Base-by-base conservation (phyloP, 2,888 invertebrate species). In the Protodeltote pygarga region DNA sequence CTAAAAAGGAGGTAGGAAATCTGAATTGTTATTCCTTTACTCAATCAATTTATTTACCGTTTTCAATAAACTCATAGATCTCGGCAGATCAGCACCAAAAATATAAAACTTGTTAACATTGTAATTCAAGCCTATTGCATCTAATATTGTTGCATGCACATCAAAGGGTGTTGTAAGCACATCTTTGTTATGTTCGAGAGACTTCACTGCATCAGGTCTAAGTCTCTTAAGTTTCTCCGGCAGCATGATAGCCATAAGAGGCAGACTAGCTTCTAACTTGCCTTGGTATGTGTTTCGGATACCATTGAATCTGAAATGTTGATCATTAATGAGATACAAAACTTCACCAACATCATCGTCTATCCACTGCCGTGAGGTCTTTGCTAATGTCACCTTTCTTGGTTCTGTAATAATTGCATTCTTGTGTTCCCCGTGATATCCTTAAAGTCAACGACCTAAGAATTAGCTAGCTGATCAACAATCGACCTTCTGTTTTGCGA, bases 241-340 rank as follows among this genome's bases (percentile, higher is more conserved):
- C 68, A 98, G 94, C 0, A 94, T 86, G 39, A 98, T 94, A 0
- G 96, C 95, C 81, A 98, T 96, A 69, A 97, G 95, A 0, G 98
- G 98, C 44, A 98, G 81, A 1, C 98, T 93, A 79, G 98, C 98
- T 75, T 98, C 98, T 47, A 97, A 94, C 81, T 97, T 97, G 0
- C 98, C 98, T 81, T 98, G 98, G 5, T 96, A 92, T 0, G 97
- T 98, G 67, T 95, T 94, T 1, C 98, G 93, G 5, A 97, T 94
- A 34, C 94, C 92, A 0, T 96, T 95, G 84, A 96, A 98, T 76
- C 98, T 95, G 71, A 15, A 57, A 37, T 23, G 10, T 5, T 6
- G 6, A 19, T 19, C n/a, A 19, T 2, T 19, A 19, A 5, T 5
- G 6, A 19, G 6, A 19, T 2, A 1, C 19, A 19, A 19, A 5